A percentile compares a stretch with the other conserved stretches of the same genome.
Conservation (phyloP, 2,888 invertebrate genomes). For the Monoplex corrugatus region DNA sequence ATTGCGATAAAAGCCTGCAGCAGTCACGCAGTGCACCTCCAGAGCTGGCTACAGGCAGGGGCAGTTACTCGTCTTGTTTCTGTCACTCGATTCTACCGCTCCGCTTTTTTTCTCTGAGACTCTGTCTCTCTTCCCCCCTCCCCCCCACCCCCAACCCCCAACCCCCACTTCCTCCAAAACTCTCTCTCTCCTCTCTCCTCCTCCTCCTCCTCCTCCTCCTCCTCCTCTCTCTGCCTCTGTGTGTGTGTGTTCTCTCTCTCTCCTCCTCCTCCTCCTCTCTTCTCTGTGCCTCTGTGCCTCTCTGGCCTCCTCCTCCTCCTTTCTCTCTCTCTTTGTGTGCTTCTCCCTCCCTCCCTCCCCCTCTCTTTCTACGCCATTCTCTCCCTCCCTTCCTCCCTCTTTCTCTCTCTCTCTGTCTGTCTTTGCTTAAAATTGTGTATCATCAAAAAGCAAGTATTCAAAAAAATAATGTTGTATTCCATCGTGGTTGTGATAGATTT, state of each 20-base stretch:
- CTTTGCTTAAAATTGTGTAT: no score
- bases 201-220: neutral
- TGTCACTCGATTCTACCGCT: neutral
- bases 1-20: no score
- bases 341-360: no score
- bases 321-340: no score
- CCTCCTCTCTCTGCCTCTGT: neutral
- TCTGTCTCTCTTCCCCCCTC: no score
- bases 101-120: neutral
- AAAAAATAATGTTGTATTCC: no score
- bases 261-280: neutral
- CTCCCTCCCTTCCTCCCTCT: neutral
- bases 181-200: neutral
- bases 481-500: no score
- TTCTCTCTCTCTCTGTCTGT: neutral
- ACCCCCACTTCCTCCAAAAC: neutral
- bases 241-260: neutral
- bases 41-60: neutral
- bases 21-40: no score
- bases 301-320: neutral
- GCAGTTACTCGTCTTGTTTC: neutral
- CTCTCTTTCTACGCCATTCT: neutral
- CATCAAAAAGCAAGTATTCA: no score
- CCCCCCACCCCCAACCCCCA: no score
- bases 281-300: neutral